Percentiles rank a stretch among this genome's conserved stretches.
phyloP scores from a whole-genome alignment of 1,140 invertebrate genomes.

The Heliconius melpomene region DNA sequence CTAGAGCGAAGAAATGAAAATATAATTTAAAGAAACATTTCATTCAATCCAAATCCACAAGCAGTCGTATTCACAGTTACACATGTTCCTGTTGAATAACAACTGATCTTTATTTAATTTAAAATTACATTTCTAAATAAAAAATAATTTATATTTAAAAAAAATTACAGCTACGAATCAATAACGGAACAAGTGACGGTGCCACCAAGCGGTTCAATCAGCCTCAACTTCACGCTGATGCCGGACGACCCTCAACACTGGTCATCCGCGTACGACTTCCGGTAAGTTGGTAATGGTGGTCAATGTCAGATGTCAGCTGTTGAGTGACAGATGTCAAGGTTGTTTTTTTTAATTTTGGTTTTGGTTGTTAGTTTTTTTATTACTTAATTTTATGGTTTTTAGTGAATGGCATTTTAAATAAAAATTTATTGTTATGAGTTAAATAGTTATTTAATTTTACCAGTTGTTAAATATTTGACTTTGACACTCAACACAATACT shows the following conservation, averaged over 20 bases:
- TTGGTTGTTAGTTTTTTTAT: background rate
- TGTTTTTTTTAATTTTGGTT: background rate
- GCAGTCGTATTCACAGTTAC: too few species aligned
- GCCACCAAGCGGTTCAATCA: constrained; percentile 82
- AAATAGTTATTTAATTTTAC: background rate
- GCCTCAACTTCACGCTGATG: constrained; percentile 91
- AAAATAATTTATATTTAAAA: background rate
- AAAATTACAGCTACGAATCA: constrained; percentile 83
- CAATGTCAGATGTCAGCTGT: background rate
- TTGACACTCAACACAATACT: too few species aligned
- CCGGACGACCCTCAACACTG: constrained; percentile 88
- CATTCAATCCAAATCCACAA: too few species aligned
- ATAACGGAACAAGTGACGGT: constrained; percentile 84
- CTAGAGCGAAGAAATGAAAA: too few species aligned
- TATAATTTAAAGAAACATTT: too few species aligned
- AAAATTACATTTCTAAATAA: too few species aligned
- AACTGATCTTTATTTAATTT: too few species aligned
- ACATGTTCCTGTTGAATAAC: too few species aligned
- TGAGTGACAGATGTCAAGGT: background rate
- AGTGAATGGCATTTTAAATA: background rate
- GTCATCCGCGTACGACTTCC: constrained; percentile 89
- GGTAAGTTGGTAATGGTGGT: constrained; percentile 57
- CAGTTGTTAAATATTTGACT: background rate
- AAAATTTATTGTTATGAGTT: too few species aligned
- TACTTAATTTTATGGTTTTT: background rate